Evolutionary conservation across 2,888 invertebrate species (phyloP), one percentile per base, ranked within the genome.

Genomic region (Eupelmus urozonus): DNA sequence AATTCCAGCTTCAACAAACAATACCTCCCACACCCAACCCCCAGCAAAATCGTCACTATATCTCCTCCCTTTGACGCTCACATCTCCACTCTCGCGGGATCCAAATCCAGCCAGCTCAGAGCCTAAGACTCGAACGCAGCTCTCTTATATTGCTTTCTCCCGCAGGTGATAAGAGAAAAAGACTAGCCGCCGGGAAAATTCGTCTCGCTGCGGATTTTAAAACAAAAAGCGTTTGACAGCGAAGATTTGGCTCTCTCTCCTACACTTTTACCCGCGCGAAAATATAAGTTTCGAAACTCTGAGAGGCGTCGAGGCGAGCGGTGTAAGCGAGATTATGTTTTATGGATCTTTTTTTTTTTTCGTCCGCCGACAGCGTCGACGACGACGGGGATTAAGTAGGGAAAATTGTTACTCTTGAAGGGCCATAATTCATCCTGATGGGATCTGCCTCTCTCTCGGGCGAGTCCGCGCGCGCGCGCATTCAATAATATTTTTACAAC

Each of bases 311-410:
- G n/a, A n/a, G n/a, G n/a, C n/a, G 9, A n/a, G n/a, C n/a, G n/a
- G n/a, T n/a, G 45, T 23, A 62, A 59, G 66, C 42, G 49, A 65
- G 74, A 74, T 74, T 74, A 49, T 74, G 51, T 63, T 72, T 72
- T 63, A 53, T 25, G 51, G 60, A 60, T 67, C 60, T 60, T 60
- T 59, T 60, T 53, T 45, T 45, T 45, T 45, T 45, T 45, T 45
- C 13, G 2, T 45, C 29, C 60, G 20, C 18, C 23, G 25, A 25
- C 62, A 51, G 62, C 40, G 75, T 69, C 62, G 27, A 25, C 62
- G 60, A 69, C 40, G 75, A 76, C 62, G 27, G 62, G 69, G 60
- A 76, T 69, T 76, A 76, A 76, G 69, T 45, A 45, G 18, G 62
- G 16, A 76, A n/a, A 76, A 76, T 53, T 76, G 60, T 67, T 51